These are phyloP conservation scores for Tetrapedia diversipes DNA, from an alignment of 2,888 invertebrate genomes.

Conservation along the genomic window DNA sequence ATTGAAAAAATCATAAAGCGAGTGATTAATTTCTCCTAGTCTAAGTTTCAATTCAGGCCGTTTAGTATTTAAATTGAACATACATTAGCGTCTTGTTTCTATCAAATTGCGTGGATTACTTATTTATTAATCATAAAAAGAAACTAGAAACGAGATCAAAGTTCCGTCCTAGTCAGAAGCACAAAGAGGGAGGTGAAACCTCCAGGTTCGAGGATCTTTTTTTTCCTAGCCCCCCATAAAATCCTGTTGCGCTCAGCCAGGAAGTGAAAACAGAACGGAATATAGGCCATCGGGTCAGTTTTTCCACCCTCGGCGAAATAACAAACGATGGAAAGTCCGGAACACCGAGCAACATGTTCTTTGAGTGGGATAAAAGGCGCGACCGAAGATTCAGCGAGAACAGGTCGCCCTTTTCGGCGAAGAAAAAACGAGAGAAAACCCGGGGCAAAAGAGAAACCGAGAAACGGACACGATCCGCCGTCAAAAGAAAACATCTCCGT, in stretches of 20 bases:
- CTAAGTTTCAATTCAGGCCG: too few relatives aligned
- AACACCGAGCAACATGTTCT: conserved; percentile 27
- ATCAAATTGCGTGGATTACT: too few relatives aligned
- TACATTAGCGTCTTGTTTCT: not conserved
- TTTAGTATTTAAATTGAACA: too few relatives aligned
- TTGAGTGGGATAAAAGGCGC: conserved; percentile 35
- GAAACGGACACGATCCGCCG: not conserved
- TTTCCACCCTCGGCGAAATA: conserved; percentile 41
- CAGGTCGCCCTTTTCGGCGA: conserved; percentile 19
- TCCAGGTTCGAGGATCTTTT: conserved; percentile 17
- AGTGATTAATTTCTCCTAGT: too few relatives aligned
- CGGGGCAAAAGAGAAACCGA: conserved; percentile 24
- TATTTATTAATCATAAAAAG: not conserved
- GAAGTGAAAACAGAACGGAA: conserved; percentile 62
- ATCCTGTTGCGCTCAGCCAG: conserved; percentile 32
- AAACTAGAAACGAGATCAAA: not conserved
- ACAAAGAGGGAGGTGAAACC: conserved; percentile 39
- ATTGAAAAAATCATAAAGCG: too few relatives aligned
- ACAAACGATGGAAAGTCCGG: conserved; percentile 36
- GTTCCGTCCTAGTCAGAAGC: not conserved
- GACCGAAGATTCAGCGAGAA: conserved; percentile 4
- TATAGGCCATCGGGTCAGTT: conserved; percentile 58
- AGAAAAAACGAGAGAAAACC: conserved; percentile 23
- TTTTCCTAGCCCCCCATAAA: conserved; percentile 34
- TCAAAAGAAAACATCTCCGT: conserved; percentile 22